These are phyloP conservation scores for Argyresthia albistria DNA, from an alignment of 2,888 invertebrate species.

Conservation along the genomic window DNA sequence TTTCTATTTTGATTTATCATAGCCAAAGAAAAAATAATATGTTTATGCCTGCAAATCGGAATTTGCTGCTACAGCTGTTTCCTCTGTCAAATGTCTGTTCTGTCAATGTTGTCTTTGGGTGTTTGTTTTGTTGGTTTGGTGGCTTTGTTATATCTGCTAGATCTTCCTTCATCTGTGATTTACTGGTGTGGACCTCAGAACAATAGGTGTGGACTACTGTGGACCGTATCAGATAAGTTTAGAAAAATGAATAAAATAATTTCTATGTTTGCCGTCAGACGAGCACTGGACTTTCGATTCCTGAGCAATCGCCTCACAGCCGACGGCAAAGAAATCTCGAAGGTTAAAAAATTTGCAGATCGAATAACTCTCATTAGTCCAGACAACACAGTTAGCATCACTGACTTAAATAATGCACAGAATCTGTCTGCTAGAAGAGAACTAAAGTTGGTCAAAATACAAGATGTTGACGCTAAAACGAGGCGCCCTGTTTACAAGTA, in stretches of 20 bases:
- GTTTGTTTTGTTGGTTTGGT: too few relatives aligned
- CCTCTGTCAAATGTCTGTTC: too few relatives aligned
- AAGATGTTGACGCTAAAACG: conserved; percentile 78
- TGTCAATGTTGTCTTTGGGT: too few relatives aligned
- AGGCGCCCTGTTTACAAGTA: conserved; percentile 78
- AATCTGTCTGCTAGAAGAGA: conserved; percentile 78
- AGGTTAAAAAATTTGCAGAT: conserved; percentile 39
- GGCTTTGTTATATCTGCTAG: too few relatives aligned
- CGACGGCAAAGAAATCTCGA: conserved; percentile 59
- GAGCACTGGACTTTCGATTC: conserved; percentile 32
- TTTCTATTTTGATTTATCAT: too few relatives aligned
- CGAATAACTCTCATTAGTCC: conserved; percentile 77
- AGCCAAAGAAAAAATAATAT: too few relatives aligned
- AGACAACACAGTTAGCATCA: conserved; percentile 71
- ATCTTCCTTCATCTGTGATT: too few relatives aligned
- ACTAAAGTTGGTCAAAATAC: conserved; percentile 78
- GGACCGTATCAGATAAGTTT: too few relatives aligned
- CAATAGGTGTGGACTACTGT: too few relatives aligned
- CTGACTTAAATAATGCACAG: conserved; percentile 78
- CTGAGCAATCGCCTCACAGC: conserved; percentile 30
- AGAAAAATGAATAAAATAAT: conserved; percentile 35
- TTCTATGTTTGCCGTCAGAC: conserved; percentile 23
- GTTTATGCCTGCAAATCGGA: too few relatives aligned
- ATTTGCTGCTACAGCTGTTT: too few relatives aligned
- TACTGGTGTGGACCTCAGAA: too few relatives aligned